A percentile compares a stretch with the other conserved stretches of the same genome.
phyloP scores from a whole-genome alignment of 2,797 vertebrate genomes.

The Fratercula arctica region DNA sequence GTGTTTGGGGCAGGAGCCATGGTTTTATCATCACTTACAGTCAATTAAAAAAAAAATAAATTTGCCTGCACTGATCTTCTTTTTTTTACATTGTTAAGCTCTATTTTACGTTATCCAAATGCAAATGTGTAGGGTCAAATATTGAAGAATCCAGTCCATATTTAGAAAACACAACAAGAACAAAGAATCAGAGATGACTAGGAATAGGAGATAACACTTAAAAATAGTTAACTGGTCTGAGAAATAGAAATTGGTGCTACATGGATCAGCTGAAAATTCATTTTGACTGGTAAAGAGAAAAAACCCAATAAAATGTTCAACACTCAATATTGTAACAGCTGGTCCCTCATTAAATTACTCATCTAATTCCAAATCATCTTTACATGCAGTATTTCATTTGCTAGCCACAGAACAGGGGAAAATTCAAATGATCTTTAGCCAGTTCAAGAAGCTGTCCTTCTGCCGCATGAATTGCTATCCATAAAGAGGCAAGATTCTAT shows the following conservation, averaged over 20 bases:
- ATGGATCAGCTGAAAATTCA: neutral
- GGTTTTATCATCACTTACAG: neutral
- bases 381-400: neutral
- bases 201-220: neutral
- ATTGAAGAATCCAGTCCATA: neutral
- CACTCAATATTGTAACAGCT: slow-evolving; percentile 4
- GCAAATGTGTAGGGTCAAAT: neutral
- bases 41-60: neutral
- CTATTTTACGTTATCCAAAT: neutral
- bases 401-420: neutral
- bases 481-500: neutral
- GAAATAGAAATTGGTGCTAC: slow-evolving; percentile 1
- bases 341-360: neutral
- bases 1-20: neutral
- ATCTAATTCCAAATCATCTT: neutral
- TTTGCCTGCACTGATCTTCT: neutral
- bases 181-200: neutral
- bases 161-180: neutral
- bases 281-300: neutral
- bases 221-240: slow-evolving; percentile 7
- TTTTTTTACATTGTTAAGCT: neutral
- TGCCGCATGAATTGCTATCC: neutral
- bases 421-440: neutral
- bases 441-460: neutral
- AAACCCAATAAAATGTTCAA: neutral